Base-by-base conservation (phyloP, 2,888 invertebrate genomes). In the Drosophila meridiana region DNA sequence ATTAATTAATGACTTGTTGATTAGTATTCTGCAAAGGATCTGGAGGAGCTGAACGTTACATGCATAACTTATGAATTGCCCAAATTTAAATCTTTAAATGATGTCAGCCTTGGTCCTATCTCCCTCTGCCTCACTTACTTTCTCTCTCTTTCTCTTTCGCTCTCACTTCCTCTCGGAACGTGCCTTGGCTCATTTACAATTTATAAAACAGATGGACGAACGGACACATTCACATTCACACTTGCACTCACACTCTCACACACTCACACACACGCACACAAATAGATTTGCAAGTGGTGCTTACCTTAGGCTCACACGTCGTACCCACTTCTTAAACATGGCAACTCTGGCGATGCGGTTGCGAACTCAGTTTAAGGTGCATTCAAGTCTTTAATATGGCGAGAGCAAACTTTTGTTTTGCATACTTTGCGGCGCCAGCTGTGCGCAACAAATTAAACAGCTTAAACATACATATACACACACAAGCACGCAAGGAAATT, bases 261-360 rank as follows among this genome's bases (percentile, higher is more conserved):
- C 36, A 36, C 26, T 26, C 36, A 38, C 45, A 32, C 6, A 32
- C 30, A 34, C 45, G 28, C 45, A 47, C 36, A 52, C 62, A 43
- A 42, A 61, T 53, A 61, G 34, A 76, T 63, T 43, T 45, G 48
- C 61, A 79, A 58, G 53, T 65, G 55, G 32, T 65, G 78, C 91
- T 92, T 90, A 92, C 92, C 93, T 92, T 76, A 92, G 87, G 79
- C 92, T 92, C 52, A 92, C 92, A 67, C 93, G 93, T 71, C 93
- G 93, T 80, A 92, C 92, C 92, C 92, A 92, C 89, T 92, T 93
- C 82, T 90, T 92, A 65, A 93, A 89, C 92, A 92, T 92, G 80
- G 78, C 73, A 78, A 77, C 73, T 48, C 80, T 76, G 80, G 64
- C 40, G 42, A 64, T 62, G 61, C 67, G 78, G 61, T 55, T 63